Percentiles rank a stretch among this genome's conserved stretches.
Conservation (phyloP, 1,140 invertebrate species). For the Musca vetustissima region DNA sequence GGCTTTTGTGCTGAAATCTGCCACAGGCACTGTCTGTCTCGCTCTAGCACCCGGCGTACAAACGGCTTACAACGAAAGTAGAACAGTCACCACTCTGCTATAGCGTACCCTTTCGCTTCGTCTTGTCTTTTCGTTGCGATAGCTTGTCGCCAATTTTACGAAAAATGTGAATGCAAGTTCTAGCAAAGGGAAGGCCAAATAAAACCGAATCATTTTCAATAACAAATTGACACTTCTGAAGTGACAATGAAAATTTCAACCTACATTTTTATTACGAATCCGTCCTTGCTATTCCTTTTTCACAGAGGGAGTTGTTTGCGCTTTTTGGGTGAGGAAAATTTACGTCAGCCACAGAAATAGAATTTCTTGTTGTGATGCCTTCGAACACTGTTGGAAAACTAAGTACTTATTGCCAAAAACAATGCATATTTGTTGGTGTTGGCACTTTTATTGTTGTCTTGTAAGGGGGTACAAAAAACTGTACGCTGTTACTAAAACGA, state of each 20-base stretch:
- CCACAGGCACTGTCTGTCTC: neutral
- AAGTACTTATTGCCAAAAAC: neutral
- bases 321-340: neutral
- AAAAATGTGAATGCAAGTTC: too few species aligned
- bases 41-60: neutral
- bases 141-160: too few species aligned
- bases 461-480: too few species aligned
- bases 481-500: too few species aligned
- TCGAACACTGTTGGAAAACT: neutral
- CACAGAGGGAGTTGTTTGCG: neutral
- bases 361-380: constrained; percentile 3
- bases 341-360: constrained; percentile 16
- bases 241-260: neutral
- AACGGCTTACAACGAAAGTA: neutral
- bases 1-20: neutral
- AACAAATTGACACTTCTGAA: neutral
- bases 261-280: neutral
- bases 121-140: neutral
- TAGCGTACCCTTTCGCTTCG: neutral
- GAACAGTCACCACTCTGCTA: neutral
- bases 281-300: neutral
- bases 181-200: too few species aligned
- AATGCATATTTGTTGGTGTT: too few species aligned
- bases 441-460: too few species aligned
- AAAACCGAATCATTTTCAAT: too few species aligned